Evolutionary conservation across 2,888 invertebrate genomes (phyloP).

Genomic region (Torymus auratus): DNA sequence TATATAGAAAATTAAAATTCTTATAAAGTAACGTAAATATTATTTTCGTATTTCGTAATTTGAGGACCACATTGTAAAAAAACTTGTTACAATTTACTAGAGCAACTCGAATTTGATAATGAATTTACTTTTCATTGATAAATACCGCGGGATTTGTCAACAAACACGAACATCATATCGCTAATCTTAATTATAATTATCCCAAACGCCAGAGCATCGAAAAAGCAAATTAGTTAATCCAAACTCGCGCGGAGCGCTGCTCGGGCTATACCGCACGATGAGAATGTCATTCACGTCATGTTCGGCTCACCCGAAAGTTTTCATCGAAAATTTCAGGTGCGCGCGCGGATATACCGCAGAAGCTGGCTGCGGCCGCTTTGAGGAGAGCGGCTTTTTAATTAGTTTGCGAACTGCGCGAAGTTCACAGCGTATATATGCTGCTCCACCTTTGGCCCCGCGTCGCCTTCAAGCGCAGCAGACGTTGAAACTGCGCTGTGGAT

Average conservation of each 20-base stretch:
- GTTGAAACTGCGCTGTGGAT: slow-evolving; percentile 45
- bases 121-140: no score
- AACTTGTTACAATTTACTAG: no score
- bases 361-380: slow-evolving; percentile 48
- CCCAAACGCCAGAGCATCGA: background rate
- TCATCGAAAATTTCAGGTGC: slow-evolving; percentile 49
- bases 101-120: no score
- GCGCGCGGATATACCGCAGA: slow-evolving; percentile 49
- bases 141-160: no score
- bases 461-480: slow-evolving; percentile 58
- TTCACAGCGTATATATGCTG: slow-evolving; percentile 32
- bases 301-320: slow-evolving; percentile 44
- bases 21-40: no score
- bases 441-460: slow-evolving; percentile 17
- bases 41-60: no score
- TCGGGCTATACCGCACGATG: slow-evolving; percentile 24
- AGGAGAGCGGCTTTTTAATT: slow-evolving; percentile 59
- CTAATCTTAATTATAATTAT: background rate
- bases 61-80: no score
- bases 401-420: slow-evolving; percentile 57
- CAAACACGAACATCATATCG: background rate
- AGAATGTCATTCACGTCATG: slow-evolving; percentile 56
- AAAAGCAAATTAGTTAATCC: slow-evolving; percentile 50
- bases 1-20: no score
- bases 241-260: background rate